Percentiles rank a stretch among this genome's conserved stretches.
Conservation (phyloP, 2,113 vertebrate genomes). For the Himantopus leucocephalus region DNA sequence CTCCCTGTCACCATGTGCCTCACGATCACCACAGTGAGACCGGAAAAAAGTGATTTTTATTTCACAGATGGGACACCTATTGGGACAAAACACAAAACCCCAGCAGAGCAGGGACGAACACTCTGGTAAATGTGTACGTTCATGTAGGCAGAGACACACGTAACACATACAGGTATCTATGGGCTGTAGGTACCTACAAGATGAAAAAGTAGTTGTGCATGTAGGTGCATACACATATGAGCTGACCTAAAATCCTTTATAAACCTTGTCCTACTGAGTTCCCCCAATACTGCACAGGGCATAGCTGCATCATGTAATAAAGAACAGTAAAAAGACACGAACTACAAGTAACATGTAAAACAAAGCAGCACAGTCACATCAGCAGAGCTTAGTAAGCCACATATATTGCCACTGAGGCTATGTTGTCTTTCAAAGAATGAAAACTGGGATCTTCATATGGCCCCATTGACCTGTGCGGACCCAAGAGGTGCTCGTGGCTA, state of each 20-base stretch:
- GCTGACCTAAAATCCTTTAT: background rate
- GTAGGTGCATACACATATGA: background rate
- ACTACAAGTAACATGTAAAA: background rate
- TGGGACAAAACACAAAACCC: background rate
- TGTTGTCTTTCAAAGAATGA: background rate
- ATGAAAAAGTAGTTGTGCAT: background rate
- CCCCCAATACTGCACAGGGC: background rate
- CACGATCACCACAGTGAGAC: background rate
- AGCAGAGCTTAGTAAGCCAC: background rate
- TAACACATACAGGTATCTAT: background rate
- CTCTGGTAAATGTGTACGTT: background rate
- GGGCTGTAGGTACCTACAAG: background rate
- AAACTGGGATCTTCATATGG: background rate
- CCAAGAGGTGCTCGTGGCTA: background rate
- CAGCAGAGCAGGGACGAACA: background rate
- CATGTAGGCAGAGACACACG: background rate
- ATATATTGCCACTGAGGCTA: background rate
- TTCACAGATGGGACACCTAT: background rate
- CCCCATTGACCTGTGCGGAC: background rate
- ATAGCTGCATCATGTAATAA: background rate
- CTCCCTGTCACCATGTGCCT: background rate
- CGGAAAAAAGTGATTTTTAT: background rate
- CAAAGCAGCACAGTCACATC: background rate
- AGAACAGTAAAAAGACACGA: background rate
- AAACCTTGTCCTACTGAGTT: background rate